Base-by-base conservation (phyloP, 1,140 invertebrate species). In the Lepidurus couesii region DNA sequence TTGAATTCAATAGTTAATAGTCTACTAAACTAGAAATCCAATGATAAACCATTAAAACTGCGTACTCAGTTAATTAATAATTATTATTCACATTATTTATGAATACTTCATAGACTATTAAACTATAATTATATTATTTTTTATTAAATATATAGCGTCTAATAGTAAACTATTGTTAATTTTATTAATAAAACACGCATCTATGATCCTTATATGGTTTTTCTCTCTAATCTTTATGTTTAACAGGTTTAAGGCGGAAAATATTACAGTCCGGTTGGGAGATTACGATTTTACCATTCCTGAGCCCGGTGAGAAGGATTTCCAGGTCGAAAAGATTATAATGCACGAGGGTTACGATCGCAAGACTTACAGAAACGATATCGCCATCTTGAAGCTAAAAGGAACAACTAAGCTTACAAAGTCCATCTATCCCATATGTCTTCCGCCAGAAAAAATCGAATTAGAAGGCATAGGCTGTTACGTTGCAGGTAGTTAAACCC, bases 401-500 rank as follows among this genome's bases (percentile, higher is more conserved):
- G 42, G 78, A 6, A 47, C 80, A 0, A 80, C 81, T 8, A 77
- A 79, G n/a, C 83, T 85, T 75, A 81, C 79, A 47, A 74, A 80
- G 7, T 77, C 65, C 13, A 82, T 84, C 16, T 77, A 75, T 43
- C 83, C 84, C 1, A 81, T 82, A n/a, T 85, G 84, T 79, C 76
- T 85, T 34, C 84, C 84, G 3, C 90, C 91, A 0, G 77, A 81
- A 1, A 76, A 76, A 7, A 42, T 81, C 7, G 77, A 81, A 45
- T 76, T 81, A 8, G 79, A 75, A 10, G 77, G 75, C 10, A 79
- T 75, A 47, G 80, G 44, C 11, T 80, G 80, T 4, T 80, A 74
- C 44, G 82, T 83, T n/a, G 80, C 77, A 11, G 77, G 78, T 79
- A 73, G 24, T 47, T 47, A 90, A 92, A 82, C 87, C 90, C 21